Evolutionary conservation across 1,140 invertebrate genomes (phyloP).

Genomic region (Drosophila murphyi): DNA sequence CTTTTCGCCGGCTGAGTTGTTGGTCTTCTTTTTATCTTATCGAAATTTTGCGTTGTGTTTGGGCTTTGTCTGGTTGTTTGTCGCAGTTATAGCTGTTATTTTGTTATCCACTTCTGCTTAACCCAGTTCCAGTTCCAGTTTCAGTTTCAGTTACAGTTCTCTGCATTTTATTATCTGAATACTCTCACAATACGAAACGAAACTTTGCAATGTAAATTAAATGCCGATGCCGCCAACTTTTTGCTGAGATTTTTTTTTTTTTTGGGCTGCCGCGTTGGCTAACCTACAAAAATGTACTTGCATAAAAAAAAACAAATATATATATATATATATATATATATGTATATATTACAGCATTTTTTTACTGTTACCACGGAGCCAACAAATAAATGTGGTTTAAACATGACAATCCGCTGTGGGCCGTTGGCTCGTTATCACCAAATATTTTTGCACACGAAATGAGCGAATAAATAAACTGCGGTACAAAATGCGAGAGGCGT

Average conservation of each 20-base stretch:
- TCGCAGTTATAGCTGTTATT: slow-evolving; percentile 29
- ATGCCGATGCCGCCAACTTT: slow-evolving; percentile 72
- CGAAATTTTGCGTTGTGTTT: slow-evolving; percentile 43
- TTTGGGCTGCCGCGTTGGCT: slow-evolving; percentile 10
- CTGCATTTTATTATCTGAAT: slow-evolving; percentile 74
- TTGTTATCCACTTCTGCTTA: slow-evolving; percentile 52
- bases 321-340: no score
- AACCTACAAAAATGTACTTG: slow-evolving; percentile 26
- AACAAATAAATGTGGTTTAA: slow-evolving; percentile 81
- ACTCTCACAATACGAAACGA: slow-evolving; percentile 50
- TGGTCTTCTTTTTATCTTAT: slow-evolving; percentile 54
- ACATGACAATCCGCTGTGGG: slow-evolving; percentile 76
- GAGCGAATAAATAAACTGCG: slow-evolving; percentile 75
- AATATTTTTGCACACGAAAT: slow-evolving; percentile 81
- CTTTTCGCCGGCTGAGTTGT: slow-evolving; percentile 8
- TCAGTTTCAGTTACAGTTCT: slow-evolving; percentile 30
- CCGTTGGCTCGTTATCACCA: slow-evolving; percentile 78
- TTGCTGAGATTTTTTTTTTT: slow-evolving; percentile 58
- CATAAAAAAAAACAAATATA: slow-evolving; percentile 29
- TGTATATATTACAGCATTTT: slow-evolving; percentile 21
- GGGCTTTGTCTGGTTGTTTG: slow-evolving; percentile 30
- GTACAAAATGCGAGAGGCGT: slow-evolving; percentile 18
- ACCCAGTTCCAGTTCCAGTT: slow-evolving; percentile 63
- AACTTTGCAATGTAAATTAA: slow-evolving; percentile 82
- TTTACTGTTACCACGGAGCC: slow-evolving; percentile 55